Conservation (phyloP, 2,888 invertebrate species). For the Clunio marinus region DNA sequence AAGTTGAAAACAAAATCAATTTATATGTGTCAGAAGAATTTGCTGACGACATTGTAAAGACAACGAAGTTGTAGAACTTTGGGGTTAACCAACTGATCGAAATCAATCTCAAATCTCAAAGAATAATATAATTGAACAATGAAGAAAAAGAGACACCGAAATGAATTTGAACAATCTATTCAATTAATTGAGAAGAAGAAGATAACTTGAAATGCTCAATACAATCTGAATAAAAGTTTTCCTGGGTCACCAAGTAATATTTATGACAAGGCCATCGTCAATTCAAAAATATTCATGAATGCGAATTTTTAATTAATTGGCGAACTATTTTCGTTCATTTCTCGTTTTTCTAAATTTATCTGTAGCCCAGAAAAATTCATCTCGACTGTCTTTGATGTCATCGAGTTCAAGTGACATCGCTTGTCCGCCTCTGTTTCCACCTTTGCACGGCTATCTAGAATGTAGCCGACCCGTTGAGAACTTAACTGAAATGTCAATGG, state of each 20-base stretch:
- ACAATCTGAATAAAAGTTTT: too few relatives aligned
- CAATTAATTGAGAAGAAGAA: too few relatives aligned
- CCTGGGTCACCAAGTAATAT: not conserved
- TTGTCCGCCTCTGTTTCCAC: slow-evolving; percentile 52
- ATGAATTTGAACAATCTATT: too few relatives aligned
- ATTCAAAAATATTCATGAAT: not conserved
- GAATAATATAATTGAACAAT: too few relatives aligned
- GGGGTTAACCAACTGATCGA: too few relatives aligned
- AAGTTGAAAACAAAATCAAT: too few relatives aligned
- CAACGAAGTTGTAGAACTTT: too few relatives aligned
- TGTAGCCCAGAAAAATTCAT: not conserved
- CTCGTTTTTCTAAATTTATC: not conserved
- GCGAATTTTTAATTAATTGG: not conserved
- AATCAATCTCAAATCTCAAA: too few relatives aligned
- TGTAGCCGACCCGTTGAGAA: slow-evolving; percentile 48
- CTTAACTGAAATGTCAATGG: slow-evolving; percentile 42
- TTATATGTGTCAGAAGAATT: too few relatives aligned
- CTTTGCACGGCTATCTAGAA: slow-evolving; percentile 52
- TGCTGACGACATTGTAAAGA: too few relatives aligned
- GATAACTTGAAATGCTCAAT: too few relatives aligned
- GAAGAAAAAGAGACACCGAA: too few relatives aligned
- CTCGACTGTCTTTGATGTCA: not conserved
- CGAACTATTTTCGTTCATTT: slow-evolving; percentile 4
- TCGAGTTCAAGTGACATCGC: slow-evolving; percentile 42
- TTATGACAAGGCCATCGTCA: not conserved